phyloP scores from a whole-genome alignment of 2,797 vertebrate genomes.

The Macropodus opercularis region DNA sequence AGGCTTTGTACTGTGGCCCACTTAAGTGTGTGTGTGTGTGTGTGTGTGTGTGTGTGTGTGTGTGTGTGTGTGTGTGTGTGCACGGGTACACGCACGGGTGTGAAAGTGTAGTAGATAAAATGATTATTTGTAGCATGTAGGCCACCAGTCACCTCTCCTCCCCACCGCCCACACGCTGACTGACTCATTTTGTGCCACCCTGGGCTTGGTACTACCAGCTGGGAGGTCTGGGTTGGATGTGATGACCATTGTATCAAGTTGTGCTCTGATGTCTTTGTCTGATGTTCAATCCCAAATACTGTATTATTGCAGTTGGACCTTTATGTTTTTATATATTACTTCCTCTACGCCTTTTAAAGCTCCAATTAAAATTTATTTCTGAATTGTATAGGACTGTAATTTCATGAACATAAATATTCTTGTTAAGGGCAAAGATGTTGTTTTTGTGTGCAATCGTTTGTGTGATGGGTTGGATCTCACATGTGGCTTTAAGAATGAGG shows the following conservation, averaged over 20 bases:
- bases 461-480: conserved; percentile 4
- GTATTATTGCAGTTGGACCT: not conserved
- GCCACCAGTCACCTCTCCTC: conserved; percentile 45
- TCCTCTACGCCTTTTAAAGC: not conserved
- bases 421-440: not conserved
- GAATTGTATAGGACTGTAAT: not conserved
- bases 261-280: conserved; percentile 15
- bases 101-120: conserved; percentile 46
- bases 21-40: conserved; percentile 39
- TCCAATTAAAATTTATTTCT: not conserved
- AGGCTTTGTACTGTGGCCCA: conserved; percentile 61
- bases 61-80: conserved; percentile 16
- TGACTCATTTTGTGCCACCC: conserved; percentile 52
- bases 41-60: conserved; percentile 21
- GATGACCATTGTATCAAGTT: conserved; percentile 53
- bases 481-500: conserved; percentile 34
- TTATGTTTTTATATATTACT: not conserved
- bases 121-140: conserved; percentile 68
- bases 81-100: conserved; percentile 2
- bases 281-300: not conserved
- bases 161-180: conserved; percentile 41
- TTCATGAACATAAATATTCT: not conserved
- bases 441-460: not conserved
- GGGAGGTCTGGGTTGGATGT: conserved; percentile 55
- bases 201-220: conserved; percentile 66